These are phyloP conservation scores for Tympanuchus pallidicinctus DNA, from an alignment of 2,113 vertebrate species.

Conservation along the genomic window DNA sequence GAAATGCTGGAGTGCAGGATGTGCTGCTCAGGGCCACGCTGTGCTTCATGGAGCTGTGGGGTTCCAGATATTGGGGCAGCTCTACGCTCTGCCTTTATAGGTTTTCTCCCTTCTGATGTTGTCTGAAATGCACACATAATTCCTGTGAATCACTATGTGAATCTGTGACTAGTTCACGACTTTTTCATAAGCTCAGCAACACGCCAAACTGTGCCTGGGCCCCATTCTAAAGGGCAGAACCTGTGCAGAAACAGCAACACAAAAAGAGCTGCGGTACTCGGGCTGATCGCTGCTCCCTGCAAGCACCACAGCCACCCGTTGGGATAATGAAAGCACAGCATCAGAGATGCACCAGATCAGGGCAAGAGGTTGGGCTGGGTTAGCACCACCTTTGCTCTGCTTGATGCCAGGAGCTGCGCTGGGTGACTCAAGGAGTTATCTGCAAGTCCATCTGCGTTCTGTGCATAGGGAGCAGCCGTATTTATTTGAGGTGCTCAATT, in stretches of 20 bases:
- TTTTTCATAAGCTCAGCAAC: not conserved
- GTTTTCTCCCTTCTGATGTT: not conserved
- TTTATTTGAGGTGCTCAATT: not conserved
- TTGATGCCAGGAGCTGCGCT: not conserved
- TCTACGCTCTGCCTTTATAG: not conserved
- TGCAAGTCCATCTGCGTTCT: not conserved
- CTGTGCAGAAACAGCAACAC: slow-evolving; percentile 9
- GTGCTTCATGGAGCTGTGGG: slow-evolving; percentile 23
- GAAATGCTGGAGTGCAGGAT: slow-evolving; percentile 43
- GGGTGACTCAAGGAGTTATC: not conserved
- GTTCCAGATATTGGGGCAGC: not conserved
- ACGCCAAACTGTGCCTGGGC: not conserved
- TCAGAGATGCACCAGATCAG: not conserved
- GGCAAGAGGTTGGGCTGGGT: not conserved
- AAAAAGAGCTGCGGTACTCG: not conserved
- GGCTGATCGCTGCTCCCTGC: not conserved
- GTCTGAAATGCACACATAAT: not conserved
- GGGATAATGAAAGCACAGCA: not conserved
- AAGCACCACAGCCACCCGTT: not conserved
- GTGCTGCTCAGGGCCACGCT: slow-evolving; percentile 8
- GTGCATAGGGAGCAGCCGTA: not conserved
- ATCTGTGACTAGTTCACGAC: not conserved
- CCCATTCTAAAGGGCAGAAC: not conserved
- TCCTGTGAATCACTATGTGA: not conserved
- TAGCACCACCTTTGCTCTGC: not conserved